Evolutionary conservation across 1,140 invertebrate genomes (phyloP).

Genomic region (Olivierus martensii): DNA sequence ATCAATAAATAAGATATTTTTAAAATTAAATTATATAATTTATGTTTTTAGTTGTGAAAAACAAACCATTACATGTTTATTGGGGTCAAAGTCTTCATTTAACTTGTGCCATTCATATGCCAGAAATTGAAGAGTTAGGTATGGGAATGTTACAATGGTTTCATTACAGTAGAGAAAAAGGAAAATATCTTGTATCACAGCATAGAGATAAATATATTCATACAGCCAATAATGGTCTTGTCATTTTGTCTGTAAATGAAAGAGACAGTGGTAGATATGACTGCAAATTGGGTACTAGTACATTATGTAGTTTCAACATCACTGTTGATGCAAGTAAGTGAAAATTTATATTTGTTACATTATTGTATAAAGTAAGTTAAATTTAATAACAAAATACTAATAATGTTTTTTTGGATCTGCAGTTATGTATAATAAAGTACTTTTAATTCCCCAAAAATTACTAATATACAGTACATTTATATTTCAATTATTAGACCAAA

Average conservation of each 20-base stretch:
- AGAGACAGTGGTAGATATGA: slow-evolving; percentile 78
- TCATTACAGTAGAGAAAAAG: slow-evolving; percentile 77
- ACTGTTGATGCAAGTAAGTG: slow-evolving; percentile 60
- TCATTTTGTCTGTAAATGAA: slow-evolving; percentile 76
- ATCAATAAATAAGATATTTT: too few relatives aligned
- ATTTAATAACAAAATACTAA: too few relatives aligned
- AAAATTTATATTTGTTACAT: too few relatives aligned
- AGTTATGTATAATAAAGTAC: too few relatives aligned
- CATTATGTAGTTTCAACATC: slow-evolving; percentile 80
- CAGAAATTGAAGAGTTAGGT: slow-evolving; percentile 26
- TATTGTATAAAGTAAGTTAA: too few relatives aligned
- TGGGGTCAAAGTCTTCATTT: slow-evolving; percentile 86
- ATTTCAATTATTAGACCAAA: too few relatives aligned
- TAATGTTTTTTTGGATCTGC: too few relatives aligned
- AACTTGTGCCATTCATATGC: slow-evolving; percentile 84
- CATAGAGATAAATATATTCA: slow-evolving; percentile 82
- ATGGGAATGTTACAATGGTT: slow-evolving; percentile 31
- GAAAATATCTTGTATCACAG: slow-evolving; percentile 29
- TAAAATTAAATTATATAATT: too few relatives aligned
- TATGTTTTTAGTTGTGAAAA: slow-evolving; percentile 39
- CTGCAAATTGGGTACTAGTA: slow-evolving; percentile 62
- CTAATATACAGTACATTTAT: too few relatives aligned
- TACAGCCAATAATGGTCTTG: slow-evolving; percentile 75
- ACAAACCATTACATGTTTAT: slow-evolving; percentile 65
- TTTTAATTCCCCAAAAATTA: too few relatives aligned